Percentiles rank a stretch among this genome's conserved stretches.
phyloP scores from a whole-genome alignment of 2,888 invertebrate species.

The Sminthurinus aureus region DNA sequence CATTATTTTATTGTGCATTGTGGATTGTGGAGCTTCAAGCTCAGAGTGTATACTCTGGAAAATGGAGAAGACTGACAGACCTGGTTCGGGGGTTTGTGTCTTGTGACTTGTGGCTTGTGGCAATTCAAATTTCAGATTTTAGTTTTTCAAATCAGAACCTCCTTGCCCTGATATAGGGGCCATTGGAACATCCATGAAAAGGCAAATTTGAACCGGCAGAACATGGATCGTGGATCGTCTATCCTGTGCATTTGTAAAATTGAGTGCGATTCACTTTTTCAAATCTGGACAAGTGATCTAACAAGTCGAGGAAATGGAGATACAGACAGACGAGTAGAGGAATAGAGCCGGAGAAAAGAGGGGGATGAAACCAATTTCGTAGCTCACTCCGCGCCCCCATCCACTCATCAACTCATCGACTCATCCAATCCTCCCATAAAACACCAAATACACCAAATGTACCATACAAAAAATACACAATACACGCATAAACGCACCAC shows the following conservation, averaged over 20 bases:
- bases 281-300: conserved; percentile 44
- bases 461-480: too few species aligned
- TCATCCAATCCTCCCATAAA: too few species aligned
- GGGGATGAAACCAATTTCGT: conserved; percentile 42
- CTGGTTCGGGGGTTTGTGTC: not conserved
- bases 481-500: too few species aligned
- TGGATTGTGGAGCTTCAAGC: not conserved
- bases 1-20: too few species aligned
- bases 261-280: conserved; percentile 17
- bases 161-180: conserved; percentile 34
- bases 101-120: not conserved
- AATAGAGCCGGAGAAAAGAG: not conserved
- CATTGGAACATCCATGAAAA: conserved; percentile 46
- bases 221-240: not conserved
- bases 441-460: not conserved
- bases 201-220: conserved; percentile 31
- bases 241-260: not conserved
- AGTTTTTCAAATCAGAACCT: conserved; percentile 9
- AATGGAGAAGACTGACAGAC: conserved; percentile 25
- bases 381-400: conserved; percentile 42
- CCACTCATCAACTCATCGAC: too few species aligned
- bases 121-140: conserved; percentile 1
- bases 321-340: conserved; percentile 11
- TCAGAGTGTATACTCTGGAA: not conserved
- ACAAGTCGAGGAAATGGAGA: conserved; percentile 29